Evolutionary conservation across 2,797 vertebrate species (phyloP), one percentile per base, ranked within the genome.

Genomic region (Harpagifer antarcticus): DNA sequence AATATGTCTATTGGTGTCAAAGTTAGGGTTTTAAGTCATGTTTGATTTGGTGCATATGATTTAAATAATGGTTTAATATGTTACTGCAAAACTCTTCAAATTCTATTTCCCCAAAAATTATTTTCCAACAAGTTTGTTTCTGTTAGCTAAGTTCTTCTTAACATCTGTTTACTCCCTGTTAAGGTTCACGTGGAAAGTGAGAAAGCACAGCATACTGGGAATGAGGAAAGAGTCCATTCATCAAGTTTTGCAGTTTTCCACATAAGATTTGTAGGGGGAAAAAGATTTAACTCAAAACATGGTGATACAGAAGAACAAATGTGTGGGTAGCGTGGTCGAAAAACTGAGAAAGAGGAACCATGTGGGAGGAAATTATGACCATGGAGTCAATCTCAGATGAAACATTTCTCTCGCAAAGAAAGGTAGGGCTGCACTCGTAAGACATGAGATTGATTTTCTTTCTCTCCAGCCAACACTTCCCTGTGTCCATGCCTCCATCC

Each of bases 381-480:
- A 58, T 75, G 58, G 71, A 75, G 77, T 81, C 64, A 67, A 87
- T 78, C 83, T 75, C 74, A 68, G 74, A 77, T 86, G 61, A 68
- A 64, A 44, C 20, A 23, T 66, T 71, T 58, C 70, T 74, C 72
- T 79, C 71, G 68, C 57, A 58, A 67, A 74, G 61, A 78, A 84
- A 88, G 91, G 90, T 83, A 88, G 88, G 86, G 81, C 86, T 86
- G 16, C n/a, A 62, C 88, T 74, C 83, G 15, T 19, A 66, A 69
- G 79, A 79, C 31, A n/a, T 53, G 44, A 72, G 55, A 68, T 58
- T 37, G 66, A 82, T 78, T 60, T 71, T 59, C 62, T 75, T 62
- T 79, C 67, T 86, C 78, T 79, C 33, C 63, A 82, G 75, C 68
- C 58, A 64, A 80, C 70, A 77, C 58, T 79, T 68, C 65, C 50